Evolutionary conservation across 2,797 vertebrate genomes (phyloP).

Genomic region (Diceros bicornis): DNA sequence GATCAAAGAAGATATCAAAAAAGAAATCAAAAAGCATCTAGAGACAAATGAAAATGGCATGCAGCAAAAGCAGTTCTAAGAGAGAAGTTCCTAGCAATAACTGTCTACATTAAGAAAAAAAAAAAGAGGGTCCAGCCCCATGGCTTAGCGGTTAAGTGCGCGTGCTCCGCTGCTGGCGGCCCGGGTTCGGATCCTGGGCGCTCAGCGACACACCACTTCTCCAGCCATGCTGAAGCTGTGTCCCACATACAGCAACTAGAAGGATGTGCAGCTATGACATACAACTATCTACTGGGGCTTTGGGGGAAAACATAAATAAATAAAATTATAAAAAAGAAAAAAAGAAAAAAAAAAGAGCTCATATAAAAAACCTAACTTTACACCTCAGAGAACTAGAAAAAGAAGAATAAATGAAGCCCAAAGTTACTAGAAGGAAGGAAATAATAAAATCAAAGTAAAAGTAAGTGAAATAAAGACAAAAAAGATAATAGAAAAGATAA

Average conservation of each 20-base stretch:
- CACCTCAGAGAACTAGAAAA: background rate
- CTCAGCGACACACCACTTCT: too few species aligned
- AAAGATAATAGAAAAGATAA: background rate
- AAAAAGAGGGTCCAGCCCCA: too few species aligned
- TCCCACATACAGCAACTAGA: too few species aligned
- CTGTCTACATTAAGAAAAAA: background rate
- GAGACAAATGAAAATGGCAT: background rate
- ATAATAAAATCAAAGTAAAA: background rate
- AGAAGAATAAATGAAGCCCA: background rate
- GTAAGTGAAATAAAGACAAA: background rate
- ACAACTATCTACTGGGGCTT: too few species aligned
- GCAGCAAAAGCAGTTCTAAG: background rate
- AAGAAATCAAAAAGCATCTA: background rate
- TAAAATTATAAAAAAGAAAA: too few species aligned
- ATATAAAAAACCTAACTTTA: background rate
- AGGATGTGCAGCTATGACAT: too few species aligned
- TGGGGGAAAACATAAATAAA: too few species aligned
- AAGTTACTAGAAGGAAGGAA: background rate
- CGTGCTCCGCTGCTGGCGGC: too few species aligned
- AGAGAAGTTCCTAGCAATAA: background rate
- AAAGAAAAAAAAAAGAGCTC: background rate
- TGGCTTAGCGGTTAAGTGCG: too few species aligned
- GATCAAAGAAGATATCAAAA: background rate
- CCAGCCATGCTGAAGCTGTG: too few species aligned
- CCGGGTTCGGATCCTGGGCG: too few species aligned